phyloP scores from a whole-genome alignment of 2,113 vertebrate species.

The Pseudonaja textilis region DNA sequence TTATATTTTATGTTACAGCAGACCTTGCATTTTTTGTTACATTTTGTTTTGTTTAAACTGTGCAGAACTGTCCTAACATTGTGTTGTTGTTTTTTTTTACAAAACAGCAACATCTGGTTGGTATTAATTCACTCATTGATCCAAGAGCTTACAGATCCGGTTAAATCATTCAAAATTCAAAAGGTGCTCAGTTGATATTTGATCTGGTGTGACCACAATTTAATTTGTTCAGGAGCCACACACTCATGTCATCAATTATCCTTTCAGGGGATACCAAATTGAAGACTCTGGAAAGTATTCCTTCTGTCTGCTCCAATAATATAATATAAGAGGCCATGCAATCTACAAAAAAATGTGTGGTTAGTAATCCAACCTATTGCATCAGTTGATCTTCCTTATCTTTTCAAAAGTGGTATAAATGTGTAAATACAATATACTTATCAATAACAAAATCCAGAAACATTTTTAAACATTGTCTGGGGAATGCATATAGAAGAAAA shows the following conservation, averaged over 20 bases:
- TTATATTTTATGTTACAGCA: neutral
- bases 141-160: neutral
- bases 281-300: neutral
- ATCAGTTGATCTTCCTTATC: neutral
- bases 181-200: neutral
- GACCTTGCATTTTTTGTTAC: neutral
- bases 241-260: neutral
- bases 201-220: neutral
- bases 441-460: neutral
- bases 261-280: neutral
- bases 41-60: neutral
- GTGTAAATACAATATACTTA: neutral
- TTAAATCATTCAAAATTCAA: neutral
- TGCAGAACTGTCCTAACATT: neutral
- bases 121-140: neutral
- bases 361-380: neutral
- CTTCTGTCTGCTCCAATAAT: neutral
- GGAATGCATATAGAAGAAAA: neutral
- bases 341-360: neutral
- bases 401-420: neutral
- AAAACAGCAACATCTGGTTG: neutral
- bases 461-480: neutral
- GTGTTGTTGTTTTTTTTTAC: too few relatives aligned
- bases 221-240: neutral
- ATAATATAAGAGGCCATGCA: neutral